Evolutionary conservation across 1,140 invertebrate genomes (phyloP), one percentile per base, ranked within the genome.

Genomic region (Pygmarrhopalites habei): DNA sequence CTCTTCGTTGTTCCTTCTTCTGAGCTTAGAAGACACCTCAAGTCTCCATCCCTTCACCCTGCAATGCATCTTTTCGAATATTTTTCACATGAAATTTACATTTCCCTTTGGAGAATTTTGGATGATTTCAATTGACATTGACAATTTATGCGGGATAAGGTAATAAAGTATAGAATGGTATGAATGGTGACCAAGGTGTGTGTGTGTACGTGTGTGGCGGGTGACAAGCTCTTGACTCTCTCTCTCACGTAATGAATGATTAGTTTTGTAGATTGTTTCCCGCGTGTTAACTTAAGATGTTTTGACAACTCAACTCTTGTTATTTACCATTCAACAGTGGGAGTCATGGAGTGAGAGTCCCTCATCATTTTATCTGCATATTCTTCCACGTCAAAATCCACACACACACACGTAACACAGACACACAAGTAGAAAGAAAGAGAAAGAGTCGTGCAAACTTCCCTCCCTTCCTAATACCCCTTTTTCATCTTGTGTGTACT

Each of bases 271-370:
- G 32, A 35, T 7, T 35, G 5, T 7, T 35, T 5, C 15, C 5
- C 15, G 32, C 32, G 15, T 35, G 32, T 35, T 57, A 67, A 67
- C 60, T 60, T 60, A 64, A 67, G 65, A 67, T 67, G 65, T 67
- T 67, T 67, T 47, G 60, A 67, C 65, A 67, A 67, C 61, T 67
- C 61, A 35, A 35, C 5, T 35, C 5, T 51, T 56, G 55, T 60
- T 63, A 64, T 67, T 63, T 64, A 63, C 58, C 60, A 56, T 63
- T 63, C 46, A 67, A 63, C 60, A 62, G 41, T 39, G 39, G 28
- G 39, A 56, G 41, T 62, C 60, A 62, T 57, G 49, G 60, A 62
- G 60, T 43, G 30, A n/a, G n/a, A n/a, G n/a, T n/a, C 47, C 46
- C 49, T 14, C 15, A 21, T 53, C 51, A 46, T 17, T 32, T 39